These are phyloP conservation scores for Micrasema minimum DNA, from an alignment of 1,140 invertebrate genomes.

Conservation along the genomic window DNA sequence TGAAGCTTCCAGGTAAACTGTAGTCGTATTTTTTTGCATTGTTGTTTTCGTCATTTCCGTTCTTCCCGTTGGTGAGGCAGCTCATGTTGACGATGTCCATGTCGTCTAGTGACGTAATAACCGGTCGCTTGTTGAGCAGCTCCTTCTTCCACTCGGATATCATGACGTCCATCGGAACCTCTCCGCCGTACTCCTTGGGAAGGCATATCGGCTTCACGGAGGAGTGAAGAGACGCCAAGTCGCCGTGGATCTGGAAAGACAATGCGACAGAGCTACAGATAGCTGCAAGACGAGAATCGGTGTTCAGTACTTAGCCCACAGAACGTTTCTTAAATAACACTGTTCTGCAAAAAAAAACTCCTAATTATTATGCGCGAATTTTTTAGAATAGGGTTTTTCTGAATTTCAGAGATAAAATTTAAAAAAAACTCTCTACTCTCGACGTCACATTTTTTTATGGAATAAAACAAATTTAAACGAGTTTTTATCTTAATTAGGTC, in stretches of 20 bases:
- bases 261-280: no score
- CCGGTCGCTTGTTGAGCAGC: slow-evolving; percentile 70
- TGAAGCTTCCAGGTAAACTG: slow-evolving; percentile 29
- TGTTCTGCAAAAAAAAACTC: no score
- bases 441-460: no score
- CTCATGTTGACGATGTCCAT: slow-evolving; percentile 69
- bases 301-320: no score
- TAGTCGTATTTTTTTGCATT: slow-evolving; percentile 6
- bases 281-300: neutral
- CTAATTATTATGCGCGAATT: no score
- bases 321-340: no score
- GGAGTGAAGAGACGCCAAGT: neutral
- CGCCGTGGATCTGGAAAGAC: slow-evolving; percentile 12
- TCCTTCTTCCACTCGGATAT: slow-evolving; percentile 75
- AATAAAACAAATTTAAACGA: no score
- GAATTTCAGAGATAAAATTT: no score
- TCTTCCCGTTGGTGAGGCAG: neutral
- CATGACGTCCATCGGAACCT: slow-evolving; percentile 79
- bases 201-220: slow-evolving; percentile 70
- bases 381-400: no score
- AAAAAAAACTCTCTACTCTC: no score
- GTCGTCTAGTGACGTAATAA: slow-evolving; percentile 74
- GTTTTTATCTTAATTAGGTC: no score
- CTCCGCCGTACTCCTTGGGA: slow-evolving; percentile 81
- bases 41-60: slow-evolving; percentile 11